A percentile compares a stretch with the other conserved stretches of the same genome.
Evolutionary conservation across 2,113 vertebrate species (phyloP).

Genomic region (Salvator merianae): DNA sequence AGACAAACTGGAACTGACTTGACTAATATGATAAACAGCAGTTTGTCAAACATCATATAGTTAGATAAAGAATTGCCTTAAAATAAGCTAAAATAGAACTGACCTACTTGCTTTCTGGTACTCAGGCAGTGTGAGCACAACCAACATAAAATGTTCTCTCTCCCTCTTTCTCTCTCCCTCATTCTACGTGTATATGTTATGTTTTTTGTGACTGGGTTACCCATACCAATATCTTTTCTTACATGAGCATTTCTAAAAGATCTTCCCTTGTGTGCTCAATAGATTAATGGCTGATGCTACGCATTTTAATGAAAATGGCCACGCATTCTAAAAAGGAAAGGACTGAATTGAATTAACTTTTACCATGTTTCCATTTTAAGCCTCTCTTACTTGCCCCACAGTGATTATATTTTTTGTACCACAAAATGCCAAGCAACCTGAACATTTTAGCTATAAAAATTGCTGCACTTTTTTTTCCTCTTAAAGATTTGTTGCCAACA

Average conservation of each 20-base stretch:
- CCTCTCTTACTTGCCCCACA: conserved; percentile 13
- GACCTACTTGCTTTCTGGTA: background rate
- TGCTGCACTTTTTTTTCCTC: conserved; percentile 56
- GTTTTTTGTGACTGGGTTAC: background rate
- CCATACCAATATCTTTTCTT: background rate
- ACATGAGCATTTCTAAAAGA: background rate
- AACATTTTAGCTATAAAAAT: conserved; percentile 63
- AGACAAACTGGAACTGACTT: background rate
- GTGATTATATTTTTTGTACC: conserved; percentile 43
- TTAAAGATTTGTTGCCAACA: conserved; percentile 68
- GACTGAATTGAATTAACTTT: conserved; percentile 19
- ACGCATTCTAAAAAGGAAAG: conserved; percentile 24
- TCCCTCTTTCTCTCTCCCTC: background rate
- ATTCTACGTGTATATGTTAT: fast-evolving
- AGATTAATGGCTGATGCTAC: conserved; percentile 12
- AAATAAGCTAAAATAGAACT: background rate
- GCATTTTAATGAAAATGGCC: background rate
- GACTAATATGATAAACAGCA: background rate
- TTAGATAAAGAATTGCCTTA: background rate
- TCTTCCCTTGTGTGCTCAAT: conserved; percentile 5
- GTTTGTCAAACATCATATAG: background rate
- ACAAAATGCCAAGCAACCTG: conserved; percentile 45
- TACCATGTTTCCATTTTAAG: conserved; percentile 44
- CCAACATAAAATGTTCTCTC: background rate
- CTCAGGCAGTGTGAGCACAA: conserved; percentile 1